Conservation (phyloP, 2,797 vertebrate species). For the Leptodactylus fallax region DNA sequence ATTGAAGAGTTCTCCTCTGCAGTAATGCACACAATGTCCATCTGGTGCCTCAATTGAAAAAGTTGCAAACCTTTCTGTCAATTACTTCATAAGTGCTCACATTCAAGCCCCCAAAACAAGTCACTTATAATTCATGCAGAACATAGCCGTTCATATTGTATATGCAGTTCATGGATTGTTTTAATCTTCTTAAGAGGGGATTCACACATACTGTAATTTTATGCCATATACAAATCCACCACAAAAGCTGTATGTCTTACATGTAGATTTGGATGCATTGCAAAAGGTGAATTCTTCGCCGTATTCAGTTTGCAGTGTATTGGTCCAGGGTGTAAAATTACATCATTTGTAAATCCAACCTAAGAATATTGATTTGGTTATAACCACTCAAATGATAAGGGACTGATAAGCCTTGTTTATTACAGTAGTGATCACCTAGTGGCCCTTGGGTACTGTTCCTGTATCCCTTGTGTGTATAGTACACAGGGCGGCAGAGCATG, state of each 20-base stretch:
- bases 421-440: background rate
- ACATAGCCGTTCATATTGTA: conserved; percentile 33
- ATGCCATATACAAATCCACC: too few species aligned
- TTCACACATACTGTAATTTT: too few species aligned
- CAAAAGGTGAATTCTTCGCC: too few species aligned
- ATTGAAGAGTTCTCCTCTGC: conserved; percentile 90
- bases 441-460: background rate
- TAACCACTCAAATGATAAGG: background rate
- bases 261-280: too few species aligned
- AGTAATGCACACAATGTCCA: conserved; percentile 77
- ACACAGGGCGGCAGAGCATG: background rate
- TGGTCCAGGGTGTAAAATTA: too few species aligned
- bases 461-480: background rate
- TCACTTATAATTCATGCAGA: conserved; percentile 15
- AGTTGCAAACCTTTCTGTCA: conserved; percentile 71
- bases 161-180: background rate
- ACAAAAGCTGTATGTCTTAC: too few species aligned
- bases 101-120: conserved; percentile 20
- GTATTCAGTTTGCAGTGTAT: too few species aligned
- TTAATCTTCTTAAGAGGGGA: background rate
- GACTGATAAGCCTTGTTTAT: background rate
- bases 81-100: conserved; percentile 32
- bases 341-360: too few species aligned
- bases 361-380: background rate
- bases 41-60: conserved; percentile 70